Percentiles rank a stretch among this genome's conserved stretches.
phyloP scores from a whole-genome alignment of 2,797 vertebrate genomes.

The Morus bassanus region DNA sequence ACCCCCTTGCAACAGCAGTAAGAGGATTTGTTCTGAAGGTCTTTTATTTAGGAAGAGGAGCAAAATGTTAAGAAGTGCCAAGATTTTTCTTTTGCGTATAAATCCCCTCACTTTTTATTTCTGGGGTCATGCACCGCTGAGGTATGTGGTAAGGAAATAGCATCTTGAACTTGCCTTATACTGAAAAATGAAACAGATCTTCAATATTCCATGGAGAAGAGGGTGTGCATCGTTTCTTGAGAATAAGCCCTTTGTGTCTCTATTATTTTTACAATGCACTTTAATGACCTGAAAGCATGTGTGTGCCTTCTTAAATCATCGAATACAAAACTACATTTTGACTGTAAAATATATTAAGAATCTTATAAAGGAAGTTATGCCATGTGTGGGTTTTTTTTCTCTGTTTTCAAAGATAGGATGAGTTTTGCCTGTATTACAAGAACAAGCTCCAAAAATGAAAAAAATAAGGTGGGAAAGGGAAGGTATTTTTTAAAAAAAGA shows the following conservation, averaged over 20 bases:
- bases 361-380: constrained; percentile 50
- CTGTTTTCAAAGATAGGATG: constrained; percentile 61
- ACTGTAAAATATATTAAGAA: constrained; percentile 72
- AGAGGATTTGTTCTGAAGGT: constrained; percentile 30
- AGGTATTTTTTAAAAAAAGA: not conserved
- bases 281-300: constrained; percentile 57
- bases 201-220: constrained; percentile 50
- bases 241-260: constrained; percentile 63
- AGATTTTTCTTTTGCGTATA: constrained; percentile 24
- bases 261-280: constrained; percentile 62
- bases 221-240: constrained; percentile 31
- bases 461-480: not conserved
- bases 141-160: constrained; percentile 59
- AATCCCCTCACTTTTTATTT: constrained; percentile 32
- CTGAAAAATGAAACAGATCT: constrained; percentile 59
- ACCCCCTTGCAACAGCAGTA: not conserved
- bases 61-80: constrained; percentile 41
- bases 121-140: constrained; percentile 33
- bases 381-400: constrained; percentile 28
- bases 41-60: constrained; percentile 45
- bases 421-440: constrained; percentile 47
- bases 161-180: constrained; percentile 49
- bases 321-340: constrained; percentile 48
- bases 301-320: constrained; percentile 57
- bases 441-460: constrained; percentile 53